Conservation (phyloP, 2,113 vertebrate species). For the Lanius ludovicianus region DNA sequence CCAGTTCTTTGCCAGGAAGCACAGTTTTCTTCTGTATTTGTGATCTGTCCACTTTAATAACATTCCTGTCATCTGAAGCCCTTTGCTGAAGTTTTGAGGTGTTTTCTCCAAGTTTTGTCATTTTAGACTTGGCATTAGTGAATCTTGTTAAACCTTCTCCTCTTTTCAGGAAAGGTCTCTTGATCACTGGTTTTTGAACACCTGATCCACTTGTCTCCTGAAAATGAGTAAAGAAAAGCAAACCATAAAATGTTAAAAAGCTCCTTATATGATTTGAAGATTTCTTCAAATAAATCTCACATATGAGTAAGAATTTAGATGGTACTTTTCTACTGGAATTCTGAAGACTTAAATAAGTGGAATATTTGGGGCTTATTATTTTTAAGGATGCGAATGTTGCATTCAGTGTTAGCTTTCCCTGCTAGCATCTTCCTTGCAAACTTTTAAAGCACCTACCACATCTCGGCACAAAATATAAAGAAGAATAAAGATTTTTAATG, state of each 20-base stretch:
- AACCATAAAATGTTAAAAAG: background rate
- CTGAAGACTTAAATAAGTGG: background rate
- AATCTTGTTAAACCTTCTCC: slow-evolving; percentile 90
- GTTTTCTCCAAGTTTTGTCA: slow-evolving; percentile 52
- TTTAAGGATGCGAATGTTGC: background rate
- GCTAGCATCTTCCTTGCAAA: background rate
- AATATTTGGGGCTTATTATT: background rate
- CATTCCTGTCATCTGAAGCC: slow-evolving; percentile 36
- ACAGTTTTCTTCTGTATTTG: slow-evolving; percentile 82
- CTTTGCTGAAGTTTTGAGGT: slow-evolving; percentile 14
- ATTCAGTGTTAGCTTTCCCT: background rate
- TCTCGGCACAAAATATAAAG: background rate
- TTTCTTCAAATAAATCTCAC: background rate
- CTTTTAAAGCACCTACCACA: background rate
- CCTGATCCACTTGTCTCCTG: slow-evolving; percentile 62
- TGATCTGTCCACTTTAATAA: slow-evolving; percentile 63
- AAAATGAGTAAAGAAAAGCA: slow-evolving; percentile 8
- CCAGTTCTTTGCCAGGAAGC: slow-evolving; percentile 74
- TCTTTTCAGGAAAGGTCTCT: slow-evolving; percentile 86
- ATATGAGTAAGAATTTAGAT: background rate
- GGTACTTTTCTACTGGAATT: background rate
- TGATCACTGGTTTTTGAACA: slow-evolving; percentile 67
- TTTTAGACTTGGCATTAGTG: slow-evolving; percentile 71
- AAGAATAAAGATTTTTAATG: background rate
- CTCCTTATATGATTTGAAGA: background rate